Base-by-base conservation (phyloP, 2,888 invertebrate species). In the Auanema sp. region DNA sequence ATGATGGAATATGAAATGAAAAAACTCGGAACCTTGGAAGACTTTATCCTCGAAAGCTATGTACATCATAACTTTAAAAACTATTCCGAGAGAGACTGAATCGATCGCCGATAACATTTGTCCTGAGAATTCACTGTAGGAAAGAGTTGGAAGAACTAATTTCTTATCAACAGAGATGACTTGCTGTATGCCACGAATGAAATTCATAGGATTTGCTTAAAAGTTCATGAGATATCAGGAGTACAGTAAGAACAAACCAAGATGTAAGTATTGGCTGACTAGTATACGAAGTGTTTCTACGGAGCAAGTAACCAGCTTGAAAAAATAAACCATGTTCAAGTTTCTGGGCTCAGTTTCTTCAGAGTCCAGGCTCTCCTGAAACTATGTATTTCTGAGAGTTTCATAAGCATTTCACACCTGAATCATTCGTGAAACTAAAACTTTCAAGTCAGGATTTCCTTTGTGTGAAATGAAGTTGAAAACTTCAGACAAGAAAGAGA, bases 181-280 rank as follows among this genome's bases (percentile, higher is more conserved):
- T 47, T 73, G 73, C 6, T 67, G 68, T 43, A 67, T 60, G 3
- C 68, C 73, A 6, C 73, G 60, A 23, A 63, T 57, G n/a, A 64
- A 61, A 63, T 73, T 73, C 49, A 61, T 65, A 10, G 70, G 67
- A 11, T 68, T 71, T 10, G 64, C 72, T 69, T 60, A 56, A 72
- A 60, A 43, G 24, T 4, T 6, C 4, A 6, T 5, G 16, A 21
- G 18, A 5, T n/a, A n/a, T n/a, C n/a, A n/a, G n/a, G 10, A n/a
- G 49, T 40, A n/a, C 12, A 6, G 44, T 59, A 11, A 50, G 21
- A 43, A 52, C 33, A 16, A 14, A 63, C 63, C 58, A 25, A 63
- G 40, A 24, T 63, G 43, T n/a, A 18, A n/a, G 44, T 73, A 67
- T 14, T 55, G 58, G 3, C 47, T 42, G 8, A 73, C 56, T 6